Conservation (phyloP, 2,888 invertebrate species). For the Steinernema scapterisci region DNA sequence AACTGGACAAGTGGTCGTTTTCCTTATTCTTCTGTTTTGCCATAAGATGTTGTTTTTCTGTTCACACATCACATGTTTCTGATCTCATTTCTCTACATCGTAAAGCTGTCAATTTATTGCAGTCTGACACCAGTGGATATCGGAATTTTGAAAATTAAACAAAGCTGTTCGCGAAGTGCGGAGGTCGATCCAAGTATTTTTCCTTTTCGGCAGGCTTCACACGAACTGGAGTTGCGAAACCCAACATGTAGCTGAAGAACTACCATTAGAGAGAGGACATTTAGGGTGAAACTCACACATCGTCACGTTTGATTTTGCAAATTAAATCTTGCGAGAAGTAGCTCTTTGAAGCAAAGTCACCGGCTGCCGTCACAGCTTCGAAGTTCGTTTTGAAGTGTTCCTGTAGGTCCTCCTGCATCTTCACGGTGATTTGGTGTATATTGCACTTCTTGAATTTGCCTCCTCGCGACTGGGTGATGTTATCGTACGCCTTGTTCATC, state of each 20-base stretch:
- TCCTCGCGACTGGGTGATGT: conserved; percentile 38
- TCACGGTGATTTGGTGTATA: conserved; percentile 37
- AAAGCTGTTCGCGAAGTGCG: neutral
- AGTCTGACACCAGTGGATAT: too few relatives aligned
- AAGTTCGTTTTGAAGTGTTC: conserved; percentile 34
- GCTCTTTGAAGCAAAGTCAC: conserved; percentile 38
- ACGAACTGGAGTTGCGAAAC: conserved; percentile 2
- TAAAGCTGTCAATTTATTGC: too few relatives aligned
- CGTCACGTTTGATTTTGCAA: conserved; percentile 45
- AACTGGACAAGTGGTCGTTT: too few relatives aligned
- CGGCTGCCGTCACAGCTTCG: conserved; percentile 36
- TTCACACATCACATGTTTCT: too few relatives aligned
- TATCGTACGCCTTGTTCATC: conserved; percentile 44
- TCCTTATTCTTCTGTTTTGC: too few relatives aligned
- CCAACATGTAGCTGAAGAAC: neutral
- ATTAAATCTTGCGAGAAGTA: conserved; percentile 38
- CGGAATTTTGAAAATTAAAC: neutral
- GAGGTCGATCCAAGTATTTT: neutral
- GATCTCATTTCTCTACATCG: too few relatives aligned
- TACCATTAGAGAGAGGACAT: neutral
- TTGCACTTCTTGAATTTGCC: conserved; percentile 47
- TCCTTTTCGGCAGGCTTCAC: conserved; percentile 1
- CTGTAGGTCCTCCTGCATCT: conserved; percentile 33
- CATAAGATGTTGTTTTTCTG: too few relatives aligned
- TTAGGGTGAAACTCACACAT: conserved; percentile 35